Evolutionary conservation across 2,888 invertebrate genomes (phyloP), one percentile per base, ranked within the genome.

Genomic region (Callyntrura guangdongensis): DNA sequence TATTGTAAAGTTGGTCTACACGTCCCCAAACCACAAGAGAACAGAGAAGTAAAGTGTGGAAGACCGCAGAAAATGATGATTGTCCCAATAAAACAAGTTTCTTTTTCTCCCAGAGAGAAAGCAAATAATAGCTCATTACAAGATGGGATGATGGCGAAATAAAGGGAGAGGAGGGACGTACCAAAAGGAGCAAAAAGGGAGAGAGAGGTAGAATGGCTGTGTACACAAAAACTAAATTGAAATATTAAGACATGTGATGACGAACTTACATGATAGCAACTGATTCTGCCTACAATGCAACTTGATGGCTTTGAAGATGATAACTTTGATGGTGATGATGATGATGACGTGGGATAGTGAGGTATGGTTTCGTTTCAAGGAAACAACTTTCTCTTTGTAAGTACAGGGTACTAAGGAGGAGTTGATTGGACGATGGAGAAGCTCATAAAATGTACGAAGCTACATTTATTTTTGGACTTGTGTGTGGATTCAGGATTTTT

Each of bases 161-260:
- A n/a, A 36, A 36, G 6, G 36, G 36, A 36, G 36, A 36, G 36
- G 6, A 6, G 6, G 36, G 6, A 6, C 3, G 2, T 36, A 36
- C 6, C 36, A 36, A 36, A 36, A 36, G 36, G 36, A 36, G 36
- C 69, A 12, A 69, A 4, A 36, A 85, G 27, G 36, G 56, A 20
- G 45, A 47, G 47, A 27, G 72, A 47, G 17, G 47, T 85, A 45
- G 17, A 83, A 36, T 61, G 67, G 47, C 74, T 85, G 27, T 72
- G 85, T 85, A 85, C 85, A 85, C 85, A 79, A 85, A 69, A 84
- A 85, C 27, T 72, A 85, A 85, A 85, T 85, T 85, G 85, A 85
- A 84, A 85, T 85, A 74, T 56, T 85, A 85, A 85, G 85, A 72
- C 72, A 85, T 45, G n/a, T n/a, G n/a, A n/a, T n/a, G 36, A 27